phyloP scores from a whole-genome alignment of 2,888 invertebrate genomes.

The Ochropleura leucogaster region DNA sequence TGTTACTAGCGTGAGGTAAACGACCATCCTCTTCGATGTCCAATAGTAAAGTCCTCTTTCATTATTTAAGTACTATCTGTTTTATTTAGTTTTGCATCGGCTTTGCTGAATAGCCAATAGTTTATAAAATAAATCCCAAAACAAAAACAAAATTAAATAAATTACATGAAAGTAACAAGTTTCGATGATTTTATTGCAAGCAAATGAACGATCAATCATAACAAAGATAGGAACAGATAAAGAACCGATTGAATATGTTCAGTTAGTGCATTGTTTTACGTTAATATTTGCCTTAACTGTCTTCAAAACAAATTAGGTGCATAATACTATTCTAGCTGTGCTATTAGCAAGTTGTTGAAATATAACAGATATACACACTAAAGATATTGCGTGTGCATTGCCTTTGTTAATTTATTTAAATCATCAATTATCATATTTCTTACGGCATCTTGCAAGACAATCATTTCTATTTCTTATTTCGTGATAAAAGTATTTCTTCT shows the following conservation, averaged over 20 bases:
- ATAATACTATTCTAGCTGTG: too few relatives aligned
- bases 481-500: neutral
- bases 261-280: conserved; percentile 10
- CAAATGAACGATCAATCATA: conserved; percentile 42
- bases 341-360: neutral
- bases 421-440: neutral
- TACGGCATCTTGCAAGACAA: neutral
- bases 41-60: conserved; percentile 18
- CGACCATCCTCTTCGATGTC: conserved; percentile 31
- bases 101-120: conserved; percentile 14
- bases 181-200: conserved; percentile 22
- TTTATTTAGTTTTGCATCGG: conserved; percentile 1
- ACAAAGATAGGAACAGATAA: conserved; percentile 42
- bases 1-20: conserved; percentile 41
- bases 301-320: neutral
- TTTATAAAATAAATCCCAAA: conserved; percentile 14
- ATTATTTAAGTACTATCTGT: conserved; percentile 19
- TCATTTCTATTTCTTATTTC: neutral
- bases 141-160: conserved; percentile 10
- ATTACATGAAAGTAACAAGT: conserved; percentile 22
- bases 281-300: neutral
- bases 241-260: conserved; percentile 24
- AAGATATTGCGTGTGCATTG: conserved; percentile 5
- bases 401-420: neutral
- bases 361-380: neutral